Base-by-base conservation (phyloP, 1,140 invertebrate genomes). In the Vollenhovia emeryi region DNA sequence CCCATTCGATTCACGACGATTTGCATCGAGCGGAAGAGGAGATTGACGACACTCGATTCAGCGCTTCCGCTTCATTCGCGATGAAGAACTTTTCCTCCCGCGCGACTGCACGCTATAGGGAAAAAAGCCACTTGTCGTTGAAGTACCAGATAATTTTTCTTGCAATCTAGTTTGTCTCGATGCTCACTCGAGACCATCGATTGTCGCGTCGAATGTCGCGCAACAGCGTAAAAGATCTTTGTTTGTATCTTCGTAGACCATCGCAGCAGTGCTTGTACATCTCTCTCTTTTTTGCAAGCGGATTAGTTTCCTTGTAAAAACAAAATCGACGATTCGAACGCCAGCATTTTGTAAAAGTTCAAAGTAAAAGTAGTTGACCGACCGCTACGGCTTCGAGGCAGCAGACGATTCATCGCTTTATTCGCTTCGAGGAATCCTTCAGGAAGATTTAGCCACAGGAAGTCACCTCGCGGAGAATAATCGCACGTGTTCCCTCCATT, bases 351-450 rank as follows among this genome's bases (percentile, higher is more conserved):
- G 59, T 45, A 50, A 64, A 64, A 64, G 33, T 40, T 64, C 30
- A 78, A 62, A 78, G 30, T 50, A 78, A 52, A 78, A 62, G 64
- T 78, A 78, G 43, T 76, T 45, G 15, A 78, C 15, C 30, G 59
- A 78, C 21, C 59, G 43, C 74, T 60, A 78, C 27, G 27, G 75
- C 75, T 78, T 78, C 60, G 2, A 73, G 45, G 45, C 74, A 66
- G 76, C 15, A 69, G 24, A 71, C n/a, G 66, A 33, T 71, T 80
- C 78, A 69, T 30, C 50, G 36, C 36, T 80, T 80, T 80, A 71
- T 80, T 78, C 50, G 75, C 59, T 78, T 78, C 75, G 59, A 78
- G 30, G 59, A 78, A n/a, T 2, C 18, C 75, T 78, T 78, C 59
- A 78, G 75, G 59, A 78, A 64, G 59, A 64, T 36, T 45, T 43